Percentiles rank a stretch among this genome's conserved stretches.
Conservation (phyloP, 2,113 vertebrate species). For the Gymnocephalus cernua region DNA sequence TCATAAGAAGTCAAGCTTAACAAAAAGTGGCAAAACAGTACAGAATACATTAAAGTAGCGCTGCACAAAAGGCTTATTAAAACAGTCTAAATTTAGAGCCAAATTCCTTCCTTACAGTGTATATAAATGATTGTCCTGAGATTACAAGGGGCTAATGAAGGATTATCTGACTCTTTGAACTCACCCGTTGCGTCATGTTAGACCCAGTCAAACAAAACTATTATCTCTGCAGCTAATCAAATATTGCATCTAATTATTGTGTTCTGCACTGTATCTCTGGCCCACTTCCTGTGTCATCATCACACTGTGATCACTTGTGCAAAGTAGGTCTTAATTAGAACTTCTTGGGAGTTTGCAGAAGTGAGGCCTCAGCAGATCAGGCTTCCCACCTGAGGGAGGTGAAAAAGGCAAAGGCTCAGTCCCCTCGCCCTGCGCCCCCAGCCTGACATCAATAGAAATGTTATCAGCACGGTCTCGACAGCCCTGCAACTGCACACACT, state of each 20-base stretch:
- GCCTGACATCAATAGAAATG: constrained; percentile 61
- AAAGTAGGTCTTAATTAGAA: constrained; percentile 80
- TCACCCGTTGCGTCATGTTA: constrained; percentile 41
- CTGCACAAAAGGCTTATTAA: constrained; percentile 22
- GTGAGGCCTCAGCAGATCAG: constrained; percentile 68
- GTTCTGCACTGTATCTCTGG: constrained; percentile 50
- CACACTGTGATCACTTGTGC: constrained; percentile 70
- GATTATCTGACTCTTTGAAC: constrained; percentile 62
- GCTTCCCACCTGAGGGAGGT: constrained; percentile 65
- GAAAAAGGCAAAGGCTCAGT: constrained; percentile 57
- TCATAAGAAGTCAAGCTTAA: constrained; percentile 46
- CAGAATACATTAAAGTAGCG: constrained; percentile 42
- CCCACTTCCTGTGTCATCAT: constrained; percentile 62
- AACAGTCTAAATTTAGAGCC: constrained; percentile 28
- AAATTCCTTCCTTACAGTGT: constrained; percentile 5
- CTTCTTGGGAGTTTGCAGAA: constrained; percentile 57
- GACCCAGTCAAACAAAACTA: constrained; percentile 61
- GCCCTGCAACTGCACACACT: constrained; percentile 46
- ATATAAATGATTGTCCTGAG: constrained; percentile 29
- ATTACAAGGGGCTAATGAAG: constrained; percentile 42
- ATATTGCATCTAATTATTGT: constrained; percentile 66
- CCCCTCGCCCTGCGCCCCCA: constrained; percentile 24
- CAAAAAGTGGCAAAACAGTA: constrained; percentile 44
- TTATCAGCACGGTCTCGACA: constrained; percentile 62
- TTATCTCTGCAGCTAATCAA: constrained; percentile 69